Conservation (phyloP, 2,113 vertebrate species). For the Nestor notabilis region DNA sequence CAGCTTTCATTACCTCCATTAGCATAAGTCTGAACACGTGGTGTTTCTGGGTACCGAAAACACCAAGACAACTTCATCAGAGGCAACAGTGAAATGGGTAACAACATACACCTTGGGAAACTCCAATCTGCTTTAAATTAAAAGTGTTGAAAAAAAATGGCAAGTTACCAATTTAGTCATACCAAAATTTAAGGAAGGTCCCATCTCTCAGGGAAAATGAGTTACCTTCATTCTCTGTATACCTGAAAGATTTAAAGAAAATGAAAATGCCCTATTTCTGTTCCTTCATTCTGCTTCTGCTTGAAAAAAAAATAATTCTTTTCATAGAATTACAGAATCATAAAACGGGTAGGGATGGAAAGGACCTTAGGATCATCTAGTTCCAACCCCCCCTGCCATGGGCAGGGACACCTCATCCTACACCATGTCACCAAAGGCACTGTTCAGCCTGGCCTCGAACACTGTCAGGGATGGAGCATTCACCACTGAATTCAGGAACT, state of each 20-base stretch:
- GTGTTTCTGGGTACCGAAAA: background rate
- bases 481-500: background rate
- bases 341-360: too few relatives aligned
- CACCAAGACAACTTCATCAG: background rate
- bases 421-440: background rate
- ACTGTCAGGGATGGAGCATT: background rate
- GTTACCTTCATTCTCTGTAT: background rate
- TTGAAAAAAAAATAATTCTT: background rate
- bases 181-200: background rate
- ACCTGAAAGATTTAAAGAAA: background rate
- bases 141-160: background rate
- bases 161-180: background rate
- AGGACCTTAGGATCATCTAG: too few relatives aligned
- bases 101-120: background rate
- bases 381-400: too few relatives aligned
- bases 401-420: too few relatives aligned
- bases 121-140: accelerated
- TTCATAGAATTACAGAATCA: background rate
- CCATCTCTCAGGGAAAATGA: background rate
- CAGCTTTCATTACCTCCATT: background rate
- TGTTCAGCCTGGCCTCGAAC: background rate
- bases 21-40: background rate
- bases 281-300: background rate
- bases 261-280: background rate
- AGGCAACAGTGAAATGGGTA: background rate